Percentiles rank a stretch among this genome's conserved stretches.
Conservation (phyloP, 2,113 vertebrate genomes). For the Chamaea fasciata region DNA sequence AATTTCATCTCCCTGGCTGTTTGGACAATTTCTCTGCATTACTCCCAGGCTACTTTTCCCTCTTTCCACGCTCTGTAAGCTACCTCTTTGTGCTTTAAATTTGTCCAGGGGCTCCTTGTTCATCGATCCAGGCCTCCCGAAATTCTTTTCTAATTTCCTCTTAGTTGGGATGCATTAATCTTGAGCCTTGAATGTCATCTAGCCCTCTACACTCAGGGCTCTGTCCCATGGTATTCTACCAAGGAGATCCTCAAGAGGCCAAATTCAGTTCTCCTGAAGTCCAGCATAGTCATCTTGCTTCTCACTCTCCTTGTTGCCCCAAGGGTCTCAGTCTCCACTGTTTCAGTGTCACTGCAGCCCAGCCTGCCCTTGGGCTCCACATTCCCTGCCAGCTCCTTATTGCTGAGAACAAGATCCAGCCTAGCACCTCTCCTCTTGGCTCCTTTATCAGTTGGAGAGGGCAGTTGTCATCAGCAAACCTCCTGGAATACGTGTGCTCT, state of each 20-base stretch:
- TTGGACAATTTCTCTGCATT: neutral
- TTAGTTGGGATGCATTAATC: neutral
- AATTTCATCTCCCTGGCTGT: neutral
- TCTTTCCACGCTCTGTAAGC: neutral
- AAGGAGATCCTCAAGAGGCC: neutral
- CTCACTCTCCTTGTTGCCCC: neutral
- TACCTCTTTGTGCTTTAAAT: neutral
- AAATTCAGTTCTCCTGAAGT: neutral
- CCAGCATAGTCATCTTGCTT: neutral
- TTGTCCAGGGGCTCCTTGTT: neutral
- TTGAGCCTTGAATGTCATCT: neutral
- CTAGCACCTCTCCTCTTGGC: neutral
- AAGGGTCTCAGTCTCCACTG: neutral
- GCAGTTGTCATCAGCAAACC: neutral
- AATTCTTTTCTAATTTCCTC: neutral
- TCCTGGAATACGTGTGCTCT: neutral
- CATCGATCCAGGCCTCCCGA: neutral
- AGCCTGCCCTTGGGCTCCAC: neutral
- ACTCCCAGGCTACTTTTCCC: neutral
- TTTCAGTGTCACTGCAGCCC: neutral
- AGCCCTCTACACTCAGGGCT: neutral
- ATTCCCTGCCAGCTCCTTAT: neutral
- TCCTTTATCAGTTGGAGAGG: neutral
- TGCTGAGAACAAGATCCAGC: neutral
- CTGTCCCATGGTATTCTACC: neutral